Conservation (phyloP, 2,888 invertebrate species). For the Priocnemis perturbator region DNA sequence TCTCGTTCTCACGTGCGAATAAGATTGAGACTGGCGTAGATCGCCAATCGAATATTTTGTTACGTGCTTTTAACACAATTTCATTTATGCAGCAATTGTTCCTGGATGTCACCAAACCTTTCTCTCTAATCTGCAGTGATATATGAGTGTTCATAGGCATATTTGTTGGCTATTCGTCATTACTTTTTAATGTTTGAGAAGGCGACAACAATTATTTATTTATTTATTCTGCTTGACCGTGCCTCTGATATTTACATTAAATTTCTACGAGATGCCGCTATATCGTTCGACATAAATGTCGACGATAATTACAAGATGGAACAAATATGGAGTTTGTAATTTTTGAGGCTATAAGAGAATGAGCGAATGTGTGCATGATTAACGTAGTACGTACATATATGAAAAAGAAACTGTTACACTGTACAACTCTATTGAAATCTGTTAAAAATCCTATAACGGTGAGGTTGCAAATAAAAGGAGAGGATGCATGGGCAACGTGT, state of each 20-base stretch:
- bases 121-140: conserved; percentile 2
- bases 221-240: background rate
- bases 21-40: conserved; percentile 43
- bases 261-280: background rate
- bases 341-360: background rate
- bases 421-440: conserved; percentile 42
- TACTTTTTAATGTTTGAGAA: background rate
- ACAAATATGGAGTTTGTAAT: no score
- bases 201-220: conserved; percentile 1
- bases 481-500: background rate
- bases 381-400: conserved; percentile 29
- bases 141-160: background rate
- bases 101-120: conserved; percentile 22
- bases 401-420: conserved; percentile 48
- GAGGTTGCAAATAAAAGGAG: conserved; percentile 46
- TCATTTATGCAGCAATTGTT: conserved; percentile 31
- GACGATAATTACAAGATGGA: no score
- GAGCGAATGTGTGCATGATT: background rate
- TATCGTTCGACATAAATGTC: no score
- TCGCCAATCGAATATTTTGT: conserved; percentile 37
- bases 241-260: conserved; percentile 6
- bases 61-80: background rate
- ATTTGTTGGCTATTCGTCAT: conserved; percentile 2
- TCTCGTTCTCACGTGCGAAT: conserved; percentile 8
- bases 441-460: conserved; percentile 30